Percentiles rank a stretch among this genome's conserved stretches.
Evolutionary conservation across 2,888 invertebrate genomes (phyloP).

Genomic region (Agrochola lota): DNA sequence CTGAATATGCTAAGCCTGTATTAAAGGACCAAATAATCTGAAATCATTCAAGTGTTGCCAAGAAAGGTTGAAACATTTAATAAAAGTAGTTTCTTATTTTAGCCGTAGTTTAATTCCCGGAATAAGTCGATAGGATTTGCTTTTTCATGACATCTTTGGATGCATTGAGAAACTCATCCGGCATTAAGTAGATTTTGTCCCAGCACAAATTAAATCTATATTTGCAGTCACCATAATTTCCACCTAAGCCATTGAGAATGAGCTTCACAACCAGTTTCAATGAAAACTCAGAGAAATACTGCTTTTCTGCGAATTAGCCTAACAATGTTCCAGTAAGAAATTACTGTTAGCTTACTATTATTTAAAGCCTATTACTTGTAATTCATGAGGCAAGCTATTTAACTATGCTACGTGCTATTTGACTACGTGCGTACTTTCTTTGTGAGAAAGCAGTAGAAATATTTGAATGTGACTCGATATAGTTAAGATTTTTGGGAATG

Average conservation of each 20-base stretch:
- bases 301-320: slow-evolving; percentile 36
- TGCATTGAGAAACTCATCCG: neutral
- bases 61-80: neutral
- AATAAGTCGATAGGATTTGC: neutral
- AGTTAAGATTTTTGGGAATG: neutral
- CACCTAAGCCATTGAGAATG: neutral
- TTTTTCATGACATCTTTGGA: neutral
- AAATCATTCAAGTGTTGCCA: neutral
- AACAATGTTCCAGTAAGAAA: slow-evolving; percentile 37
- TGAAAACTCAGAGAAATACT: neutral
- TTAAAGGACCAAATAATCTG: neutral
- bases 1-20: neutral
- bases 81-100: neutral
- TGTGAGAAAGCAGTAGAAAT: slow-evolving; percentile 33
- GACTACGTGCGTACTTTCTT: slow-evolving; percentile 27
- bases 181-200: neutral
- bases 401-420: slow-evolving; percentile 27
- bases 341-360: slow-evolving; percentile 16
- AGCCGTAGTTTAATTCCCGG: neutral
- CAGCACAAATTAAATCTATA: neutral
- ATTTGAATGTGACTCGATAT: neutral
- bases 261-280: slow-evolving; percentile 1
- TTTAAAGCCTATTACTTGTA: slow-evolving; percentile 41
- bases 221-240: neutral
- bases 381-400: slow-evolving; percentile 26